These are phyloP conservation scores for Tylochromis polylepis DNA, from an alignment of 2,113 vertebrate species.

Conservation along the genomic window DNA sequence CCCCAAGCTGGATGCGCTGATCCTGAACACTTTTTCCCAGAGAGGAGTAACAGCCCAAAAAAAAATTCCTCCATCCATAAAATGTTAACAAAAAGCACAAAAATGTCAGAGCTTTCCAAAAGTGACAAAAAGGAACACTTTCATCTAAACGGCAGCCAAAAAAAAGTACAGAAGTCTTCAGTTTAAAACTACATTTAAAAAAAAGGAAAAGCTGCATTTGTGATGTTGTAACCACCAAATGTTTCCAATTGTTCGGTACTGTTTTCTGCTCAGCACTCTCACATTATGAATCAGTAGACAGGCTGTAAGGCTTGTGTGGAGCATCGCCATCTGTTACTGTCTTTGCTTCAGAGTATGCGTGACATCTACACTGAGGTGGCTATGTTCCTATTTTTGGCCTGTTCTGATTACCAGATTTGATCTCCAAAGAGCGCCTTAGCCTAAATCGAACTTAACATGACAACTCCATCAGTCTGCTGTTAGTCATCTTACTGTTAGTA, in stretches of 20 bases:
- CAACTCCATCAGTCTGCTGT: not conserved
- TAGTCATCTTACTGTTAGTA: not conserved
- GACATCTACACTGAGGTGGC: slow-evolving; percentile 21
- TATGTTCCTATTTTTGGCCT: slow-evolving; percentile 29
- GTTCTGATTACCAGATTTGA: slow-evolving; percentile 16
- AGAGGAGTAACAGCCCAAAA: not conserved
- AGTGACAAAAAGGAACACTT: not conserved
- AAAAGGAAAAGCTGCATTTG: not conserved
- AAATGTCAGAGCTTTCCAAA: not conserved
- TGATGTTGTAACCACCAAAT: slow-evolving; percentile 28
- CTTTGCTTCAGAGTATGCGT: slow-evolving; percentile 17
- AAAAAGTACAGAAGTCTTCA: not conserved
- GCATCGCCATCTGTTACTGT: slow-evolving; percentile 51
- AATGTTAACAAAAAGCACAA: not conserved
- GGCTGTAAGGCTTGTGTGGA: slow-evolving; percentile 25
- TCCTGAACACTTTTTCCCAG: not conserved
- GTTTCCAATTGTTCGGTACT: slow-evolving; percentile 18
- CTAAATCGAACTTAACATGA: not conserved
- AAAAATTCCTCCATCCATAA: not conserved
- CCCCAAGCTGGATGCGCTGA: not conserved
- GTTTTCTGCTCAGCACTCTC: slow-evolving; percentile 7
- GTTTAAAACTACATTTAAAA: not conserved
- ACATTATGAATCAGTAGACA: slow-evolving; percentile 50
- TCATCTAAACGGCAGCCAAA: not conserved
- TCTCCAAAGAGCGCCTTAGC: not conserved